Evolutionary conservation across 2,888 invertebrate genomes (phyloP).

Genomic region (Ennomos fuscantarius): DNA sequence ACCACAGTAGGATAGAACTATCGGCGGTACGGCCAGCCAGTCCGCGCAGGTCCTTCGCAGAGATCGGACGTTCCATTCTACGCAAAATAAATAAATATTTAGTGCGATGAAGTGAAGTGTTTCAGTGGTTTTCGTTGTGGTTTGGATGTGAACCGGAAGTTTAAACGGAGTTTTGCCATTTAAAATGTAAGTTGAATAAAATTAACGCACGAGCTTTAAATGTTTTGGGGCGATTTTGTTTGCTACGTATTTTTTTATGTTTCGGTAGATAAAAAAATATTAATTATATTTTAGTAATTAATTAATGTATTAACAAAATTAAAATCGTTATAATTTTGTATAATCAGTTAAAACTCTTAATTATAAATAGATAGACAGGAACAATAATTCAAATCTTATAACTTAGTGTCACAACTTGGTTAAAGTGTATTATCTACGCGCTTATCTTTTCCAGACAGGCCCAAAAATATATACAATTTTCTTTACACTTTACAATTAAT

Average conservation of each 20-base stretch:
- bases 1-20: background rate
- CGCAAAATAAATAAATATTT: slow-evolving; percentile 35
- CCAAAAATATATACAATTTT: too few relatives aligned
- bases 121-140: slow-evolving; percentile 20
- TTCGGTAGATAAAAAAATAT: background rate
- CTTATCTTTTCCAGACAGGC: too few relatives aligned
- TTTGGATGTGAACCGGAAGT: slow-evolving; percentile 21
- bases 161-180: slow-evolving; percentile 9
- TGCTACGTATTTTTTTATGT: background rate
- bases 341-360: too few relatives aligned
- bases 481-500: too few relatives aligned
- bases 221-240: background rate
- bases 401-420: too few relatives aligned
- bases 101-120: slow-evolving; percentile 27
- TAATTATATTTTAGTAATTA: too few relatives aligned
- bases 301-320: too few relatives aligned
- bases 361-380: too few relatives aligned
- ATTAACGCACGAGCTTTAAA: too few relatives aligned
- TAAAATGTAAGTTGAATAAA: slow-evolving; percentile 16
- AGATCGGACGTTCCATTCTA: slow-evolving; percentile 22
- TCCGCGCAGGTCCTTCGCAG: slow-evolving; percentile 5
- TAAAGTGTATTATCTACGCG: too few relatives aligned
- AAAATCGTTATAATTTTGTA: too few relatives aligned
- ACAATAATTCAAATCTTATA: too few relatives aligned
- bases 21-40: slow-evolving; percentile 3